phyloP scores from a whole-genome alignment of 1,140 invertebrate species.

The Meloidogyne floridensis region DNA sequence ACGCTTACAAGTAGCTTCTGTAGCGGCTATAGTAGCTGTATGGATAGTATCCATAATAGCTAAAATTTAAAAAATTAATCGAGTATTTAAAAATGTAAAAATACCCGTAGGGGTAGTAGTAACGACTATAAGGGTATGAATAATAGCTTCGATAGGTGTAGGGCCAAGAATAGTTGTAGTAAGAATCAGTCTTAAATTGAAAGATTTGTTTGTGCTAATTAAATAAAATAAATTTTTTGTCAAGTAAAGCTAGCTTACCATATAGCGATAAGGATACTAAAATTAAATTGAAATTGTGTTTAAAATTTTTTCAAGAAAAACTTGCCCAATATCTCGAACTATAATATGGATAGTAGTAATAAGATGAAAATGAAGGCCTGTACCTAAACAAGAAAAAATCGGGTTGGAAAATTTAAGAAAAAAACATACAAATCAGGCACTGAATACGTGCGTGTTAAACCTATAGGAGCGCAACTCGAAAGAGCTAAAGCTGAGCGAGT shows the following conservation, averaged over 20 bases:
- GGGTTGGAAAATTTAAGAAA: background rate
- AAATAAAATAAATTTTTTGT: background rate
- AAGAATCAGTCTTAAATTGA: background rate
- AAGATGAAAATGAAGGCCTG: conserved; percentile 31
- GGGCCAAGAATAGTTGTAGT: background rate
- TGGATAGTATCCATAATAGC: conserved; percentile 38
- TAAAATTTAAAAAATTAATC: background rate
- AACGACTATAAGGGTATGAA: background rate
- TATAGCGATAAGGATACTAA: background rate
- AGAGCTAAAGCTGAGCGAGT: conserved; percentile 47
- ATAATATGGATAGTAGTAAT: conserved; percentile 38
- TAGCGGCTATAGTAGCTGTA: conserved; percentile 44
- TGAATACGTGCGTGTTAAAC: conserved; percentile 43
- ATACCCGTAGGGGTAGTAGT: background rate
- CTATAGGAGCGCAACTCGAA: conserved; percentile 37
- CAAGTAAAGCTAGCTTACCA: background rate
- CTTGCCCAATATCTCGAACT: conserved; percentile 17
- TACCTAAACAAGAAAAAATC: conserved; percentile 10
- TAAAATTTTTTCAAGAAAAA: conserved; percentile 35
- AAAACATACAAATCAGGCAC: conserved; percentile 42
- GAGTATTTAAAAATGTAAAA: background rate
- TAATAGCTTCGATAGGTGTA: background rate
- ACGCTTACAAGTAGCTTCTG: conserved; percentile 42
- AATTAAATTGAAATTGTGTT: conserved; percentile 38
- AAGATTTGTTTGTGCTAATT: background rate